A percentile compares a stretch with the other conserved stretches of the same genome.
Evolutionary conservation across 2,113 vertebrate genomes (phyloP).

Genomic region (Actenoides hombroni): DNA sequence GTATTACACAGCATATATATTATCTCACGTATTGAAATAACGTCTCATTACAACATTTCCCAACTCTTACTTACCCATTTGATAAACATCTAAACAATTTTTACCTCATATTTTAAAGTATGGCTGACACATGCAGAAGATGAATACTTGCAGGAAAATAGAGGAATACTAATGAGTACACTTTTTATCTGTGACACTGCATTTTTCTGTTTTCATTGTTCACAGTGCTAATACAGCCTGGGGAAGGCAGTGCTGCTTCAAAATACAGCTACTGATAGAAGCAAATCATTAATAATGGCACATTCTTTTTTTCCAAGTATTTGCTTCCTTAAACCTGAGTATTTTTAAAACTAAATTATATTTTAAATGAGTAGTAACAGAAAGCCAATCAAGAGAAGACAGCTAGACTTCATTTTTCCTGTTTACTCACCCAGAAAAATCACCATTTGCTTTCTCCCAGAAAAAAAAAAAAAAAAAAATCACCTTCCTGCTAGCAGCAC

Average conservation of each 20-base stretch:
- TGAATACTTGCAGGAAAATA: conserved; percentile 7
- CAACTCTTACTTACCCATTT: background rate
- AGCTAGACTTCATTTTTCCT: background rate
- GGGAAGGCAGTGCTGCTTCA: background rate
- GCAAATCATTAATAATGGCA: background rate
- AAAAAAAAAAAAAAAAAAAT: background rate
- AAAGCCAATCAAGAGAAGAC: background rate
- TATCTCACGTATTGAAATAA: conserved; percentile 1
- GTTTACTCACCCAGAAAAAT: background rate
- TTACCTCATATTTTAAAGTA: conserved; percentile 9
- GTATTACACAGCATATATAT: background rate
- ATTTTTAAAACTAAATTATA: background rate
- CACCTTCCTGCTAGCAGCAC: background rate
- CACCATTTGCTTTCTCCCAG: background rate
- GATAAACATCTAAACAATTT: conserved; percentile 41
- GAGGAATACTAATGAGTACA: background rate
- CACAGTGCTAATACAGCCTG: background rate
- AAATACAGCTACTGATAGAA: background rate
- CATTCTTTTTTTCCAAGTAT: background rate
- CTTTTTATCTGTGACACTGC: conserved; percentile 27
- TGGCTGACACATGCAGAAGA: conserved; percentile 33
- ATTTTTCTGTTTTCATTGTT: conserved; percentile 31
- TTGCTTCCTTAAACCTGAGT: background rate
- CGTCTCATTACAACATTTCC: background rate
- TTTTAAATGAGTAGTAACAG: background rate